Evolutionary conservation across 92 coral and sea anemone genomes (phyloP).

Genomic region (Epizoanthus stellaris): DNA sequence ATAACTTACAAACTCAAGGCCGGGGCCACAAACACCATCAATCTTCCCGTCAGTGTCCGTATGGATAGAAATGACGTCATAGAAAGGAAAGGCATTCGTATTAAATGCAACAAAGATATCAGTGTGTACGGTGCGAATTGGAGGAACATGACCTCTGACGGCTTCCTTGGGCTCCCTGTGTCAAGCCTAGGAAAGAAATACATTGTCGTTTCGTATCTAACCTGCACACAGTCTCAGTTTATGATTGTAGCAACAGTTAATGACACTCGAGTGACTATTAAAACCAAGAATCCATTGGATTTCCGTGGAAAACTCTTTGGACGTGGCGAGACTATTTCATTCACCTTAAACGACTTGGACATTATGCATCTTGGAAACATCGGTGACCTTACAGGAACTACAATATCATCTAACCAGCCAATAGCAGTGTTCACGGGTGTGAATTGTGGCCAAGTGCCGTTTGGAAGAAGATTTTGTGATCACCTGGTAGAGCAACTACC

Average conservation of each 20-base stretch:
- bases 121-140: conserved; percentile 72
- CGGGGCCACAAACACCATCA: conserved; percentile 52
- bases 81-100: conserved; percentile 64
- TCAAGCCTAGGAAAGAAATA: conserved; percentile 65
- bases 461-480: conserved; percentile 50
- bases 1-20: conserved; percentile 31
- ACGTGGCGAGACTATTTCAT: conserved; percentile 18
- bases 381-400: conserved; percentile 53
- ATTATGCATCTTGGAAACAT: conserved; percentile 40
- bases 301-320: conserved; percentile 15
- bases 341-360: conserved; percentile 32
- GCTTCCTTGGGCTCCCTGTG: conserved; percentile 80
- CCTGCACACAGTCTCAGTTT: conserved; percentile 48
- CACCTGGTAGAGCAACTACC: conserved; percentile 66
- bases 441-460: conserved; percentile 54
- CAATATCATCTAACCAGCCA: conserved; percentile 46
- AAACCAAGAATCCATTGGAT: conserved; percentile 15
- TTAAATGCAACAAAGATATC: conserved; percentile 54
- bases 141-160: conserved; percentile 65
- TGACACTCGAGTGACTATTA: conserved; percentile 49
- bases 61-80: conserved; percentile 46
- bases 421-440: conserved; percentile 66
- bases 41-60: conserved; percentile 60
- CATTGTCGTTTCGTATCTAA: conserved; percentile 57
- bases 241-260: conserved; percentile 51